phyloP scores from a whole-genome alignment of 1,140 invertebrate genomes.

The Tetramorium parvispinum region DNA sequence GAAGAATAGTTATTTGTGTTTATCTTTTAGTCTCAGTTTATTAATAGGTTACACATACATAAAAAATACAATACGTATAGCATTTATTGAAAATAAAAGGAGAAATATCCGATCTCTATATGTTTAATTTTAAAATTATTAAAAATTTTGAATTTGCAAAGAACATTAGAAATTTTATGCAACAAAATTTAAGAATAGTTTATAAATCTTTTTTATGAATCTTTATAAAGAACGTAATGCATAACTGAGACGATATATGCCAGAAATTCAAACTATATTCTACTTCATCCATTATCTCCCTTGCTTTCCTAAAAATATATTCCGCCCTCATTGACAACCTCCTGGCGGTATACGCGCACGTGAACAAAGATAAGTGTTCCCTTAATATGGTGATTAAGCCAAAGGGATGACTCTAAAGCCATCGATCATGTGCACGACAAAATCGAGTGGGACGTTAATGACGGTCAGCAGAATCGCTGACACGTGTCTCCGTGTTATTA shows the following conservation, averaged over 20 bases:
- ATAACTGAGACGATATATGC: constrained; percentile 19
- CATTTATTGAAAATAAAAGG: neutral
- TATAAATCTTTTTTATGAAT: too few relatives aligned
- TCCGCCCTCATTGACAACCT: neutral
- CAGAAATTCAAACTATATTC: neutral
- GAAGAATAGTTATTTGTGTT: neutral
- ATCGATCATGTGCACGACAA: constrained; percentile 56
- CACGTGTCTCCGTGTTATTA: constrained; percentile 46
- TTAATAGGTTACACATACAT: constrained; percentile 19
- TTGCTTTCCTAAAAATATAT: constrained; percentile 13
- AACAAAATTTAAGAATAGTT: constrained; percentile 15
- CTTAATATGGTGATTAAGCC: constrained; percentile 66
- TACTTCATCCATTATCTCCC: constrained; percentile 1
- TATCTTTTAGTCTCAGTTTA: constrained; percentile 28
- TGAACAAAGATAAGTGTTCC: constrained; percentile 36
- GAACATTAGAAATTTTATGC: neutral
- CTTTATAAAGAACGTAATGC: neutral
- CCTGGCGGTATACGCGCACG: neutral
- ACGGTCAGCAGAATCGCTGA: constrained; percentile 42
- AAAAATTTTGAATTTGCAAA: neutral
- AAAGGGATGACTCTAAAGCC: constrained; percentile 62
- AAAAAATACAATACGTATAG: constrained; percentile 17
- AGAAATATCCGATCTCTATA: neutral
- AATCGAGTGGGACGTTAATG: constrained; percentile 66
- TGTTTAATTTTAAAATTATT: neutral